These are phyloP conservation scores for Zaprionus bogoriensis DNA, from an alignment of 2,888 invertebrate genomes.

Conservation along the genomic window DNA sequence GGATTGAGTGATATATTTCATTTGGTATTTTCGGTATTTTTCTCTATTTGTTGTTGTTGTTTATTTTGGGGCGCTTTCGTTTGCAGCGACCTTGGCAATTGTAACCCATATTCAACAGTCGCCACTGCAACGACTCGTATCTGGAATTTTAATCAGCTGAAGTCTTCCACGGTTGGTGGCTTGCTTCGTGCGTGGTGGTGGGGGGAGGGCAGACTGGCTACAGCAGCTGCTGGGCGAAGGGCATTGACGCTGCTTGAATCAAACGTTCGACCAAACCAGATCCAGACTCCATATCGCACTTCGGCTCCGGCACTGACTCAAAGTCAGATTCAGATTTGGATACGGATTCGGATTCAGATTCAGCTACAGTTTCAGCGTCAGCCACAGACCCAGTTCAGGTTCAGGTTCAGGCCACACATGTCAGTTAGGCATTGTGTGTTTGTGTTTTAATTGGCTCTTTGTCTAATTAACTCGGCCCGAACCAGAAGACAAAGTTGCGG, in stretches of 20 bases:
- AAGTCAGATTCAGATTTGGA: background rate
- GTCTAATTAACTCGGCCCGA: constrained; percentile 46
- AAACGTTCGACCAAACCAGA: constrained; percentile 3
- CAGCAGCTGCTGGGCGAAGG: background rate
- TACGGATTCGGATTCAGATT: background rate
- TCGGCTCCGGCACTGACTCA: too few relatives aligned
- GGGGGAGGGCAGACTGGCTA: background rate
- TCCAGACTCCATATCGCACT: constrained; percentile 6
- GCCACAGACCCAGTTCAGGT: background rate
- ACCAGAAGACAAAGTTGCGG: constrained; percentile 3
- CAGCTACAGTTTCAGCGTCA: background rate
- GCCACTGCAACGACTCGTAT: constrained; percentile 64
- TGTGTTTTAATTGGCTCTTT: constrained; percentile 36
- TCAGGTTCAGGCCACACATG: constrained; percentile 4
- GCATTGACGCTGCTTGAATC: background rate
- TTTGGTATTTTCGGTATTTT: constrained; percentile 3
- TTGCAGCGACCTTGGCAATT: constrained; percentile 53
- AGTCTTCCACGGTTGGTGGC: too few relatives aligned
- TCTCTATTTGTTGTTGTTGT: too few relatives aligned
- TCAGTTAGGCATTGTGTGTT: constrained; percentile 27
- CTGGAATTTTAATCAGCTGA: constrained; percentile 65
- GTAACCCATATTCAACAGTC: constrained; percentile 56
- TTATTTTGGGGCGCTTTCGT: constrained; percentile 19
- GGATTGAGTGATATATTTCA: constrained; percentile 6
- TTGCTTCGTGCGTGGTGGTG: background rate